Base-by-base conservation (phyloP, 2,113 vertebrate species). In the Chloebia gouldiae region DNA sequence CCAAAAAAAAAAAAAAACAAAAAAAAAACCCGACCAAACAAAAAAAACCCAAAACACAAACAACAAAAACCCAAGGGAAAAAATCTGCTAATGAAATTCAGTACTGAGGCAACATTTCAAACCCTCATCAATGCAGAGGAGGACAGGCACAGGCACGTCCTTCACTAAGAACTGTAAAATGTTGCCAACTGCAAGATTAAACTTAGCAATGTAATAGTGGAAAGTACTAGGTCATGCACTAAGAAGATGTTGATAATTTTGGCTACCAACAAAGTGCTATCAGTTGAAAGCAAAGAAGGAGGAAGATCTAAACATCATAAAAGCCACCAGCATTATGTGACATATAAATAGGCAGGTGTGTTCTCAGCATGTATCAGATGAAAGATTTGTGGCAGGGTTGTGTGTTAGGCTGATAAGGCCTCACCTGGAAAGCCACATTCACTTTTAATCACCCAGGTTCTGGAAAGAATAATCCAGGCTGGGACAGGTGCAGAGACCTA, bases 401-500 rank as follows among this genome's bases (percentile, higher is more conserved):
- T 56, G 23, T 17, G 63, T 80, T 81, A 20, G 0, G 0, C n/a
- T 90, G 85, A 7, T 80, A 70, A 80, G 11, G 64, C 56, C 71
- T 96, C 88, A 37, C 88, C 88, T 94, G 82, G 83, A 88, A 91
- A 64, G 65, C 51, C 81, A 54, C 12, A 7, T 66, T 86, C 83
- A 53, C 7, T 80, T 83, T 59, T 73, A 27, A 81, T 81, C 83
- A 37, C 3, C 5, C 44, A 61, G 76, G 37, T 93, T 94, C 68
- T 96, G 89, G 89, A 91, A 93, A 91, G 83, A 49, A 93, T 78
- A 92, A 93, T 95, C 91, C 91, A 84, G 5, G 57, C 47, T 51
- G 53, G 69, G 37, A 76, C 92, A 95, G 95, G 92, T 96, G 92
- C 94, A 95, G 91, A 84, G 77, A 81, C 30, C 23, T 70, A 4